A percentile compares a stretch with the other conserved stretches of the same genome.
Evolutionary conservation across 2,113 vertebrate genomes (phyloP).

Genomic region (Urocolius indicus): DNA sequence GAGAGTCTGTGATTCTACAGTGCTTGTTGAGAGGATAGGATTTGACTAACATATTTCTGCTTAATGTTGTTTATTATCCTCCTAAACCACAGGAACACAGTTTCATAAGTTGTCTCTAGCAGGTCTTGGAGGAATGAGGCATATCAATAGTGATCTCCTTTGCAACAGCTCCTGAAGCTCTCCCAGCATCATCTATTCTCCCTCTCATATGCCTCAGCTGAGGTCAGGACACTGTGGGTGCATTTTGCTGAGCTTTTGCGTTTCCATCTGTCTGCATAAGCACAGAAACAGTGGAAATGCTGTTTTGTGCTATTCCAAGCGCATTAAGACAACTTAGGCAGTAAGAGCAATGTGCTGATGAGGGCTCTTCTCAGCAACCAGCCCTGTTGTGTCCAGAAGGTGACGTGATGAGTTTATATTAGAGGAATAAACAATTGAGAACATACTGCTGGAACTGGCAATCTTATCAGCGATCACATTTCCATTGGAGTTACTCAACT

Average conservation of each 20-base stretch:
- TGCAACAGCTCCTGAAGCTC: background rate
- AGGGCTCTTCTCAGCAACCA: background rate
- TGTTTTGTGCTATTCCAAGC: conserved; percentile 31
- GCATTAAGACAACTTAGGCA: conserved; percentile 41
- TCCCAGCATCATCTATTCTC: background rate
- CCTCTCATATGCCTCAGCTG: background rate
- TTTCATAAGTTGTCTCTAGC: background rate
- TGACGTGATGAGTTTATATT: conserved; percentile 34
- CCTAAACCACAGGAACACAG: background rate
- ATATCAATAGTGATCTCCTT: background rate
- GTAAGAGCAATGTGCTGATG: conserved; percentile 47
- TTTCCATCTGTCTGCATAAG: conserved; percentile 42
- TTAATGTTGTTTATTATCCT: background rate
- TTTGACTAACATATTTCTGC: background rate
- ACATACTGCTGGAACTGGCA: background rate
- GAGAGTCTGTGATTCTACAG: too few relatives aligned
- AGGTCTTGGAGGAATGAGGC: background rate
- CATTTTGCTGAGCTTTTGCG: conserved; percentile 32
- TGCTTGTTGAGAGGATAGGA: background rate
- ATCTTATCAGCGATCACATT: background rate
- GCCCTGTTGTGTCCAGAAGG: background rate
- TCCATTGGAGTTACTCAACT: conserved; percentile 24
- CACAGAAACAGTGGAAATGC: conserved; percentile 2
- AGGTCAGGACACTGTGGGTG: background rate
- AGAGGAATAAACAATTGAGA: conserved; percentile 41